Base-by-base conservation (phyloP, 1,140 invertebrate genomes). In the Bombus waltoni region DNA sequence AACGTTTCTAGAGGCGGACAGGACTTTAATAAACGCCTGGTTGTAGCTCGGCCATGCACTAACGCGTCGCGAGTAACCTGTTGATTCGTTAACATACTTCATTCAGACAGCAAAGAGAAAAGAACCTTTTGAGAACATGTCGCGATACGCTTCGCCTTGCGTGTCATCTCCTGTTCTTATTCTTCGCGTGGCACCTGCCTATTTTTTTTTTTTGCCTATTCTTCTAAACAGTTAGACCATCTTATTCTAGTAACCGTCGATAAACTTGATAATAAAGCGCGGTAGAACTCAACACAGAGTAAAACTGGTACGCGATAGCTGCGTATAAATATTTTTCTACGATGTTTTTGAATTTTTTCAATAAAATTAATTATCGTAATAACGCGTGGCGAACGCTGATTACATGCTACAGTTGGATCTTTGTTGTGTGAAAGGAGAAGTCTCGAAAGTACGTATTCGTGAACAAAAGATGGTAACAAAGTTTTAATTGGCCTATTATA, bases 31-130 rank as follows among this genome's bases (percentile, higher is more conserved):
- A 90, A 66, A 59, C 83, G 53, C 28, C 47, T 42, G 74, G 59
- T 76, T 65, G 25, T n/a, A 15, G 59, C 57, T 28, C 44, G n/a
- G 8, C 40, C 72, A 38, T 77, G 76, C 57, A 47, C 47, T 42
- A 40, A 65, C 81, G 53, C 65, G 40, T 82, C 62, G 81, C 57
- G 32, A 84, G 83, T 88, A 91, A 92, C 90, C 90, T 92, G 91
- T 92, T 92, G 91, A 92, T 92, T 92, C 90, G 79, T 92, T 87
- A 91, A 89, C 80, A 87, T 84, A 86, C 76, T 89, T 92, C 81
- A 90, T 92, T 92, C 85, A 86, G 47, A 53, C 47, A 53, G 44
- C 62, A 70, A 42, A 62, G 40, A 62, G 70, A 65, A 62, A 78
- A 77, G 38, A 81, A 25, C 47, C 42, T 72, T 73, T 53, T 32